Base-by-base conservation (phyloP, 2,888 invertebrate genomes). In the Hemicrepidius hirtus region DNA sequence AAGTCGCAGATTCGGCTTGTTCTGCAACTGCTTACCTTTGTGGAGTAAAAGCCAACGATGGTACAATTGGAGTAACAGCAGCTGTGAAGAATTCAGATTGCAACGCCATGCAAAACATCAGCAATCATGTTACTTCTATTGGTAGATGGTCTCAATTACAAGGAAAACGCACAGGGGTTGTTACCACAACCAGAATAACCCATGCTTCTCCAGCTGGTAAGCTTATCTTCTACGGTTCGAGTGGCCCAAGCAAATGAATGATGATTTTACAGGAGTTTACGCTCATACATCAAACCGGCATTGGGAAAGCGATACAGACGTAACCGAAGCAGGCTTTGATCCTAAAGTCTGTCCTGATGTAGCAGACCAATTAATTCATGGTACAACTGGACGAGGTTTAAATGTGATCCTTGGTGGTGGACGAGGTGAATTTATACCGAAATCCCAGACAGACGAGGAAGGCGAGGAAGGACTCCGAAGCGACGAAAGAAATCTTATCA, bases 1-100 rank as follows among this genome's bases (percentile, higher is more conserved):
- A 94, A 83, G 94, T 94, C 0, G 91, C 95, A 0, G 96, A 96
- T 82, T 95, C 95, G 0, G 95, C 96, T 0, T 94, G 93, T 81
- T 92, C 94, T 1, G 93, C 94, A 0, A 96, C 95, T 0, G 95
- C 95, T 0, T 94, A 93, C 81, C 86, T 95, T 44, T 88, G 91
- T 16, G 96, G 96, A 0, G 92, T 94, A 0, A 96, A 96, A 86
- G 92, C 90, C 5, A 95, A 94, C 83, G 89, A 90, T 77, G 93
- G 92, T 1, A 94, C 94, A 0, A 88, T 95, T 16, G 95, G 96
- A 0, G 90, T 95, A 0, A 92, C 91, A 28, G 93, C 90, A 0
- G 88, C 89, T 0, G 94, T 93, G 0, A 85, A 85, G 40, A 86
- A 90, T 0, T 88, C 89, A 0, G 91, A 94, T 82, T 95, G 95